Percentiles rank a stretch among this genome's conserved stretches.
Conservation (phyloP, 1,140 invertebrate genomes). For the Drosophila ohnishii region DNA sequence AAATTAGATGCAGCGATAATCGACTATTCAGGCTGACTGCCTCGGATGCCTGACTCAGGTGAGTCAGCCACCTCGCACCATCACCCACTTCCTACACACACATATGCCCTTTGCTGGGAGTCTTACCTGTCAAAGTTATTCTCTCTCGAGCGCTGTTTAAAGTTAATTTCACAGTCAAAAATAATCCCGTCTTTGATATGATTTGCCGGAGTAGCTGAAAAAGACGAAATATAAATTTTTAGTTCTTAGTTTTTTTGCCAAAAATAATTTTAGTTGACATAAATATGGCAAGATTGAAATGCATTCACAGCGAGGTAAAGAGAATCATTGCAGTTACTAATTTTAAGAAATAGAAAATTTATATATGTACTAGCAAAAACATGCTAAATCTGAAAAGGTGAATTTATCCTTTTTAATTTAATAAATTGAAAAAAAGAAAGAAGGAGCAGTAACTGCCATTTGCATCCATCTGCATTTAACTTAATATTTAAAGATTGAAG, state of each 20-base stretch:
- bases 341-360: neutral
- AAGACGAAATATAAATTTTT: constrained; percentile 14
- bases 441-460: no score
- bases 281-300: neutral
- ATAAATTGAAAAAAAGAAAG: neutral
- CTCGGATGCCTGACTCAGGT: constrained; percentile 17
- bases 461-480: neutral
- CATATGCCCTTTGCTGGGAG: neutral
- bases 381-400: neutral
- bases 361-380: neutral
- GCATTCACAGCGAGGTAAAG: neutral
- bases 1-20: constrained; percentile 64
- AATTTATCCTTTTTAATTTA: neutral
- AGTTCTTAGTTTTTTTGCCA: constrained; percentile 1
- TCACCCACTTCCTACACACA: constrained; percentile 1
- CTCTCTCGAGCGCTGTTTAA: constrained; percentile 19
- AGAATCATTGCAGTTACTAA: no score
- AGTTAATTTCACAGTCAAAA: constrained; percentile 34
- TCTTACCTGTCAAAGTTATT: constrained; percentile 50
- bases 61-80: constrained; percentile 2
- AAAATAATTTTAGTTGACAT: neutral
- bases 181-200: constrained; percentile 46
- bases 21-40: constrained; percentile 55
- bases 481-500: neutral
- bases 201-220: constrained; percentile 21